phyloP scores from a whole-genome alignment of 2,888 invertebrate genomes.

The Tethea ocularis region DNA sequence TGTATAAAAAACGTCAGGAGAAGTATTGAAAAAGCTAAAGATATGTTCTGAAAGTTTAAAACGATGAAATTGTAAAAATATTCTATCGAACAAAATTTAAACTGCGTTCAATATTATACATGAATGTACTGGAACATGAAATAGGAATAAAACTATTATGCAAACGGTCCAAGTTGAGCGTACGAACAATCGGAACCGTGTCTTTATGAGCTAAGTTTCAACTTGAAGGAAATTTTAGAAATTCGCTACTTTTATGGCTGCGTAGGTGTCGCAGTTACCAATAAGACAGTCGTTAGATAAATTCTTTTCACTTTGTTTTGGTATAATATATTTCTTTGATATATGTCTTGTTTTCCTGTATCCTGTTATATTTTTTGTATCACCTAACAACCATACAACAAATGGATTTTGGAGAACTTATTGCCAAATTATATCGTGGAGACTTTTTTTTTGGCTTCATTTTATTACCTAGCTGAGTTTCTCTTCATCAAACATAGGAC shows the following conservation, averaged over 20 bases:
- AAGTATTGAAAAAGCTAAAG: constrained; percentile 25
- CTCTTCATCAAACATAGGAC: no score
- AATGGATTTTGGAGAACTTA: no score
- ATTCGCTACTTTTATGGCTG: constrained; percentile 21
- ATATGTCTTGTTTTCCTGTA: not conserved
- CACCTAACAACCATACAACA: no score
- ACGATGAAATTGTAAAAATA: constrained; percentile 42
- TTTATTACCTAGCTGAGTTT: no score
- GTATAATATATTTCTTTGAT: no score
- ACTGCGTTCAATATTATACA: constrained; percentile 54
- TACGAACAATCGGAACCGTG: constrained; percentile 57
- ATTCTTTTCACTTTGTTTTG: not conserved
- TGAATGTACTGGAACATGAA: constrained; percentile 56
- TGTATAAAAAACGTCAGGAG: constrained; percentile 13
- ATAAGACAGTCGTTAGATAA: not conserved
- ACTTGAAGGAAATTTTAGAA: constrained; percentile 48
- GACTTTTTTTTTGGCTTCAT: no score
- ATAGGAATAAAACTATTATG: constrained; percentile 75
- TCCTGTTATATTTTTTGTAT: no score
- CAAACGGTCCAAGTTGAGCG: constrained; percentile 60
- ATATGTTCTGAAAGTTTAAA: constrained; percentile 18
- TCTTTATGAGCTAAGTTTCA: constrained; percentile 61
- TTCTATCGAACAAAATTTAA: constrained; percentile 51
- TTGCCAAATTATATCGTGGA: no score
- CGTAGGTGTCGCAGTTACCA: constrained; percentile 3